A percentile compares a stretch with the other conserved stretches of the same genome.
These are phyloP conservation scores for Junonia oenone DNA, from an alignment of 2,888 invertebrate species.

Conservation along the genomic window DNA sequence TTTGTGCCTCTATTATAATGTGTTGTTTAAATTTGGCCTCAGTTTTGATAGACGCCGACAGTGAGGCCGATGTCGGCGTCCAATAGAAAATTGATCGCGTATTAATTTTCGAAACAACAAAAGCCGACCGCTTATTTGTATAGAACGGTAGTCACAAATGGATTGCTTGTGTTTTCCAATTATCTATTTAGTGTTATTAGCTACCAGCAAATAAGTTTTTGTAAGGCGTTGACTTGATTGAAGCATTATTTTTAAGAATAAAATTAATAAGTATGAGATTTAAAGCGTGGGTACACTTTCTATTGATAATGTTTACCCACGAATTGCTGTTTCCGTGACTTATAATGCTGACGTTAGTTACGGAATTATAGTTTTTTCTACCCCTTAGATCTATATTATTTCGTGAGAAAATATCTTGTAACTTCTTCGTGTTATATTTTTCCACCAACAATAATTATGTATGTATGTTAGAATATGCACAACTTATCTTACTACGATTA, in stretches of 20 bases:
- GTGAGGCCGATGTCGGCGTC: slow-evolving; percentile 27
- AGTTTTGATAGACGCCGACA: slow-evolving; percentile 41
- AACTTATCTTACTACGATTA: too few relatives aligned
- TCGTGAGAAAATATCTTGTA: too few relatives aligned
- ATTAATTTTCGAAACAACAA: slow-evolving; percentile 57
- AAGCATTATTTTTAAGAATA: too few relatives aligned
- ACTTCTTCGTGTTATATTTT: too few relatives aligned
- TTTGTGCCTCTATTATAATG: slow-evolving; percentile 47
- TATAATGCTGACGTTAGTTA: background rate
- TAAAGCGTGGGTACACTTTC: background rate
- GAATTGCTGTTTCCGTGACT: background rate
- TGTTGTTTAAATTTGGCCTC: slow-evolving; percentile 42
- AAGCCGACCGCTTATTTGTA: slow-evolving; percentile 47
- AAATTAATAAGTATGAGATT: too few relatives aligned
- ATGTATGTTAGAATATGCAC: too few relatives aligned
- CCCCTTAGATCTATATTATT: background rate
- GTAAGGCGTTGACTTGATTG: too few relatives aligned
- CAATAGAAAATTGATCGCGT: slow-evolving; percentile 50
- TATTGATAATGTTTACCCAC: background rate
- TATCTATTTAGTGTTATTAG: slow-evolving; percentile 10
- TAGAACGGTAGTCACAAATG: slow-evolving; percentile 39
- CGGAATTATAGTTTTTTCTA: background rate
- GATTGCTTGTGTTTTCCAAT: slow-evolving; percentile 21
- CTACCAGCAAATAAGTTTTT: background rate
- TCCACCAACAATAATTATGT: too few relatives aligned